Evolutionary conservation across 1,140 invertebrate species (phyloP), one percentile per base, ranked within the genome.

Genomic region (Phocides pigmalion): DNA sequence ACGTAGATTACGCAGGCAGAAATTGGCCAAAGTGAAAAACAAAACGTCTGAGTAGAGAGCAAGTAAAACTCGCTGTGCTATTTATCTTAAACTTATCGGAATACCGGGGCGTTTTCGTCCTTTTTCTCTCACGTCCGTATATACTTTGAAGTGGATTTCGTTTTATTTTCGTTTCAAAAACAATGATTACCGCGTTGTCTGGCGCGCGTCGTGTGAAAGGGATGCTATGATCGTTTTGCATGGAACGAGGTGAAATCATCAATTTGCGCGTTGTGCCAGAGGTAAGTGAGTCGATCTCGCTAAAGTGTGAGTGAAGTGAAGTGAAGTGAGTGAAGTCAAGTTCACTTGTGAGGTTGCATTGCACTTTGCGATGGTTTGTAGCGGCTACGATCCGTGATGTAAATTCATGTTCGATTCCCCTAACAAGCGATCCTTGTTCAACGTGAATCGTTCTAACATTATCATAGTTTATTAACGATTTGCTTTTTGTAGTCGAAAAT

Each of bases 51-150:
- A 81, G 73, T 77, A 77, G 78, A 79, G 71, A 66, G 66, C 79
- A 77, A 83, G 81, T 80, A 75, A 81, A 81, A 87, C 82, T 87
- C 78, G 56, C 71, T 76, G 74, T 75, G 80, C 82, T 87, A 88
- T 89, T 89, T 89, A 89, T 88, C 84, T 87, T 87, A 78, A 83
- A 85, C 74, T 87, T 87, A 88, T 88, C 84, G 74, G 78, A 84
- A 82, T 82, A 82, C 82, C 74, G 51, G 69, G 69, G 66, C 70
- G 64, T 76, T 54, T 81, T 82, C 73, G 79, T 84, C 74, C 72
- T 85, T 84, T 81, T 84, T 83, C 74, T 77, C 71, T 75, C 72
- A 70, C 78, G 75, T 78, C 70, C 70, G 74, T 80, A 82, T 82
- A 80, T 78, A 83, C 81, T 86, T 80, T 80, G 73, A 73, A 66